Evolutionary conservation across 2,888 invertebrate species (phyloP), one percentile per base, ranked within the genome.

Genomic region (Tiphia femorata): DNA sequence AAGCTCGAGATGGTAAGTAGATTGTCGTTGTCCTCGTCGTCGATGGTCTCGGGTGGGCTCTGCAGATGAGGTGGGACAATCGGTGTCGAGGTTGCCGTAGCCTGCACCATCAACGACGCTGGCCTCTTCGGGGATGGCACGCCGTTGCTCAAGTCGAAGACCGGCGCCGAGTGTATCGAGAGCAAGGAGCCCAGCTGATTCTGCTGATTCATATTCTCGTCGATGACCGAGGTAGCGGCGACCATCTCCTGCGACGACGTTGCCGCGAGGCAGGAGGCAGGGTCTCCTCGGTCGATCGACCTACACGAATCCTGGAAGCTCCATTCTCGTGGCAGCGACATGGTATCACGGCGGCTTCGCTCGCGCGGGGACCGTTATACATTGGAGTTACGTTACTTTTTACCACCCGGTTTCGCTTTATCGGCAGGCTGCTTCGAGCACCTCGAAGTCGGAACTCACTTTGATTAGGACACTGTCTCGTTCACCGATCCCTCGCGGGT

Each of bases 11-110:
- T 88, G 16, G 91, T 91, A 81, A 91, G 84, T 65, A 91, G 83
- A 55, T 91, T 91, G 78, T 91, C 91, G 75, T 91, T 91, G 77
- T 91, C 91, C 77, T 87, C 87, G 73, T 91, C 91, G 17, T 87
- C 83, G 56, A 79, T 79, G 72, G 87, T 81, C 29, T 84, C 84
- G 65, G 86, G 81, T 74, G 86, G 83, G 78, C 81, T 81, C 52
- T 78, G 71, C 17, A 81, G 77, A 19, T 79, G 79, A 71, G 86
- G 79, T 25, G 85, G 84, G 16, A 86, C 79, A 38, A 80, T 16
- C n/a, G 83, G 81, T 2, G 80, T 82, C 49, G 83, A 83, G 7
- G 75, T 82, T 4, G 83, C 82, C 7, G 80, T 79, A 14, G 78
- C 71, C 50, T 87, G 86, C 49, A 87, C 84, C 33, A 85, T 82